phyloP scores from a whole-genome alignment of 1,140 invertebrate species.

The Leptinotarsa defecta region DNA sequence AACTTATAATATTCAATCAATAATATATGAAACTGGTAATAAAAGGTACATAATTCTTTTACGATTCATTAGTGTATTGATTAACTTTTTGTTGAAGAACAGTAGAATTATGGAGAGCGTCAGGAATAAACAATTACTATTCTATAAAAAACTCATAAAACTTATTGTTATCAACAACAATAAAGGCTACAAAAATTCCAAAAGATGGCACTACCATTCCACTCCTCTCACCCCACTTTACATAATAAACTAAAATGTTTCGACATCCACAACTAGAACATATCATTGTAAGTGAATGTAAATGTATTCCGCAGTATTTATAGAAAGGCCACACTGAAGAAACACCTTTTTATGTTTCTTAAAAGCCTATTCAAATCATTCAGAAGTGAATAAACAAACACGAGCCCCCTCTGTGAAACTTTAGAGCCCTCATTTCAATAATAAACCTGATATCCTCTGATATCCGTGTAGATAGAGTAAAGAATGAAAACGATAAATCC shows the following conservation, averaged over 20 bases:
- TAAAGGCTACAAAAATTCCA: too few relatives aligned
- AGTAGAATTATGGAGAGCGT: too few relatives aligned
- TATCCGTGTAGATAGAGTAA: slow-evolving; percentile 21
- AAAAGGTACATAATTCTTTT: too few relatives aligned
- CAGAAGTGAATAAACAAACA: slow-evolving; percentile 19
- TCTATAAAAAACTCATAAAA: too few relatives aligned
- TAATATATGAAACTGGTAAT: too few relatives aligned
- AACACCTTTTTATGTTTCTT: slow-evolving; percentile 12
- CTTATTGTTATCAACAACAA: too few relatives aligned
- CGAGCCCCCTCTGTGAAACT: slow-evolving; percentile 21
- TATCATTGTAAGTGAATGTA: slow-evolving; percentile 4
- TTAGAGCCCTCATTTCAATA: slow-evolving; percentile 21
- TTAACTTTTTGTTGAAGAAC: too few relatives aligned
- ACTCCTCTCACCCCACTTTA: not conserved
- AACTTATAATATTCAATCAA: too few relatives aligned
- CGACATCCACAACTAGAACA: not conserved
- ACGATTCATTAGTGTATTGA: too few relatives aligned
- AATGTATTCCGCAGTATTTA: slow-evolving; percentile 20
- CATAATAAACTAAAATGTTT: not conserved
- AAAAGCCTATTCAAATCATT: slow-evolving; percentile 5
- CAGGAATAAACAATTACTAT: too few relatives aligned
- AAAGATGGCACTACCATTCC: not conserved
- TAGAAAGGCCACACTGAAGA: slow-evolving; percentile 20
- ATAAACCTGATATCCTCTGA: slow-evolving; percentile 20
- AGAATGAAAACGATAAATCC: slow-evolving; percentile 27